A percentile compares a stretch with the other conserved stretches of the same genome.
These are phyloP conservation scores for Corythornis madagascariensis DNA, from an alignment of 2,113 vertebrate species.

Conservation along the genomic window DNA sequence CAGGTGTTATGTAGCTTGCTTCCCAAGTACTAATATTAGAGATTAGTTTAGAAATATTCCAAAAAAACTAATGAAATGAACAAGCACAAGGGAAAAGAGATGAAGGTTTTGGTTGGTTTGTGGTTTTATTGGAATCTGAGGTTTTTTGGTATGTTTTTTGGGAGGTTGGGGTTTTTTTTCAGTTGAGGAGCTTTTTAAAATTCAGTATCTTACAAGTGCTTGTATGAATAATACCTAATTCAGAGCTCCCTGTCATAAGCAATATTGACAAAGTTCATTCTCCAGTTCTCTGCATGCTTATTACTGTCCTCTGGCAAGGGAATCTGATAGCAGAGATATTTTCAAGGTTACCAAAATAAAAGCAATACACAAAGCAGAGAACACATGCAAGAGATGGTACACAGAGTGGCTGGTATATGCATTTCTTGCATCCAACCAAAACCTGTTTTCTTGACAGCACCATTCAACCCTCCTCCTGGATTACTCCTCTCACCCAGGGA, in stretches of 20 bases:
- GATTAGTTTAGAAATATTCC: background rate
- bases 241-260: background rate
- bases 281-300: background rate
- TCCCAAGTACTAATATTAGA: background rate
- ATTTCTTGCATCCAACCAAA: background rate
- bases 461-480: conserved; percentile 41
- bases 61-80: background rate
- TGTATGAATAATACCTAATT: background rate
- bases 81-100: background rate
- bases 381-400: background rate
- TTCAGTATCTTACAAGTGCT: background rate
- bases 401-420: background rate
- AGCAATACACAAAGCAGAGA: background rate
- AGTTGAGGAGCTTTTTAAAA: background rate
- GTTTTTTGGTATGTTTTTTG: background rate
- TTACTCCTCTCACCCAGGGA: conserved; percentile 52
- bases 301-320: conserved; percentile 1
- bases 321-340: background rate
- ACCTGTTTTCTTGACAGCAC: background rate
- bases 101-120: rapidly evolving
- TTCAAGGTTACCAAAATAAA: conserved; percentile 41
- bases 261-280: background rate
- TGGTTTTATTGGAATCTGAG: background rate
- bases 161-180: background rate
- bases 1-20: background rate